These are phyloP conservation scores for Sakesphorus luctuosus DNA, from an alignment of 2,113 vertebrate species.

Conservation along the genomic window DNA sequence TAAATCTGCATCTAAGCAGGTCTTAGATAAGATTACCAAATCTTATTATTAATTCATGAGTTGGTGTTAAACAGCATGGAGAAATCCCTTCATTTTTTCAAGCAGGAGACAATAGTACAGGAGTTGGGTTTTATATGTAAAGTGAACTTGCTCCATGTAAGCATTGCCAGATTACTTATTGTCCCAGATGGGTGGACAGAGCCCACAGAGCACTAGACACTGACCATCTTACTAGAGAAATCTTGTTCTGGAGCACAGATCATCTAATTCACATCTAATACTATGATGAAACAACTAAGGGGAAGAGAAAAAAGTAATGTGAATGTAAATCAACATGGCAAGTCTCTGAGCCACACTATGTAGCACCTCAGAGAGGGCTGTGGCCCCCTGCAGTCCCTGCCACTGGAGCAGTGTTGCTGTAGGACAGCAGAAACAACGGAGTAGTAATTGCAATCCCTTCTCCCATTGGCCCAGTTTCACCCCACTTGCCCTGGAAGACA, in stretches of 20 bases:
- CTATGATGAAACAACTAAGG: neutral
- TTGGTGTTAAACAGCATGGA: neutral
- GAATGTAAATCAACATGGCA: neutral
- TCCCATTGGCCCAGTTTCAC: neutral
- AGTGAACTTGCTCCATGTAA: neutral
- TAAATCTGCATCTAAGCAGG: neutral
- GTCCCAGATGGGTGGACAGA: neutral
- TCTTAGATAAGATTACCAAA: neutral
- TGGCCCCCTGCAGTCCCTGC: neutral
- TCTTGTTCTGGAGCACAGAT: neutral
- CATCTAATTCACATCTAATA: neutral
- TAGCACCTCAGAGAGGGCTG: neutral
- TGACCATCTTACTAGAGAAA: neutral
- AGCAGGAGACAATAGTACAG: neutral
- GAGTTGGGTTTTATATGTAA: neutral
- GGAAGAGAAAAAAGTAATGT: neutral
- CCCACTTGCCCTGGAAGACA: neutral
- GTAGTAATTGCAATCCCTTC: neutral
- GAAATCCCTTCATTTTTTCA: neutral
- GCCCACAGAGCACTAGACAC: neutral
- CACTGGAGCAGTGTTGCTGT: neutral
- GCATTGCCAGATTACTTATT: neutral
- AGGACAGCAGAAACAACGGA: neutral
- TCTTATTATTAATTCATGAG: neutral
- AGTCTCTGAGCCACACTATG: rapidly evolving